Base-by-base conservation (phyloP, 2,113 vertebrate species). In the Mesembrinibis cayennensis region DNA sequence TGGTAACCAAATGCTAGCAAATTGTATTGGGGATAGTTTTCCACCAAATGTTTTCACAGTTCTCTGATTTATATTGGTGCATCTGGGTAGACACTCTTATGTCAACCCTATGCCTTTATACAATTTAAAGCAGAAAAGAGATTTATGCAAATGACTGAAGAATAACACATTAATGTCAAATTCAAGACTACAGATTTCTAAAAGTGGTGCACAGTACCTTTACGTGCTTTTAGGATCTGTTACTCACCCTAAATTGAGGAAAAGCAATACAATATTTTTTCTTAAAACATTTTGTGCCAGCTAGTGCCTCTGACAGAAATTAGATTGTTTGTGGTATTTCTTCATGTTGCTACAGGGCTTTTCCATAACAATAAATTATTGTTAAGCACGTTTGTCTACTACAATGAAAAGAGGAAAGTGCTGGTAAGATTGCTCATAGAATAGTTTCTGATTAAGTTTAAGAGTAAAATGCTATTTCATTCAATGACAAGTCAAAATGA, bases 381-480 rank as follows among this genome's bases (percentile, higher is more conserved):
- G 77, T 92, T 95, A 78, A 97, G 62, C 59, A 84, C 1, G 1
- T 95, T 96, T 95, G 30, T 92, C 92, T 97, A 65, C 47, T 70
- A 59, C 23, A 83, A 87, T 42, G 73, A 94, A 82, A 94, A 95
- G 63, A 92, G 34, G 72, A 82, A 94, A 84, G 19, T 91, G 81
- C 38, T 84, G n/a, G 27, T 89, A 93, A 95, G 87, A 97, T 92
- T 96, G 61, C 83, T 96, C 63, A 70, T 61, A 56, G 81, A 95
- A 95, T 95, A 76, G 89, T 77, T 97, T 97, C 94, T 97, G 93
- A 96, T 95, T 96, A 97, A 89, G 45, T 93, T 95, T 93, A 96
- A 93, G 56, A 67, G 26, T 65, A 83, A 91, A 95, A 93, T 87
- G 14, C n/a, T 92, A 15, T 80, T 97, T 94, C 82, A 88, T 87